Conservation (phyloP, 2,888 invertebrate species). For the Leptopilina syphax region DNA sequence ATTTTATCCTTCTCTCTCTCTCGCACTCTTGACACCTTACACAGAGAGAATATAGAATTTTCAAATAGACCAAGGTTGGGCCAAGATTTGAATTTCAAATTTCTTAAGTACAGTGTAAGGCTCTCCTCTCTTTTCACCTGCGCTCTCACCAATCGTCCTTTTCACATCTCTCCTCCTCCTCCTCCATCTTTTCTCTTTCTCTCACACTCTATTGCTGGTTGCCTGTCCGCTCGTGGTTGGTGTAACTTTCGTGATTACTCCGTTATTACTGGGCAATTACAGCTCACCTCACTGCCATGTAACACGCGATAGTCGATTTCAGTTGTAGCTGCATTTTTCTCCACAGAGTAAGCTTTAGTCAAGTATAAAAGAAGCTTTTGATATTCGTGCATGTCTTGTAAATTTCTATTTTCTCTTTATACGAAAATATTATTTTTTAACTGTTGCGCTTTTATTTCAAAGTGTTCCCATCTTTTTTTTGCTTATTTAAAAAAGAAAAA, state of each 20-base stretch:
- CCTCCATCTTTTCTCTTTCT: conserved; percentile 9
- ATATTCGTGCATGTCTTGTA: conserved; percentile 11
- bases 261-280: conserved; percentile 65
- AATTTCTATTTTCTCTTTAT: background rate
- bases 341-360: conserved; percentile 11
- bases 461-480: too few relatives aligned
- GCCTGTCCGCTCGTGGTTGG: conserved; percentile 54
- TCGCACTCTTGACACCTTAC: background rate
- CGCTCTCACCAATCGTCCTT: background rate
- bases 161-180: background rate
- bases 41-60: conserved; percentile 11
- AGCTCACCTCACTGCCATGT: conserved; percentile 57
- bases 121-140: conserved; percentile 43
- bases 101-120: conserved; percentile 38
- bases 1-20: background rate
- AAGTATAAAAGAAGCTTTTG: background rate
- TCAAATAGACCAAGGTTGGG: conserved; percentile 56
- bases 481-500: too few relatives aligned
- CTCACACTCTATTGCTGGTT: conserved; percentile 7
- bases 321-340: conserved; percentile 48
- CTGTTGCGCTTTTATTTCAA: conserved; percentile 8
- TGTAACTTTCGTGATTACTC: conserved; percentile 66
- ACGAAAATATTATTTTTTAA: background rate
- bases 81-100: conserved; percentile 64
- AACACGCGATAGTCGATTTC: conserved; percentile 63